A percentile compares a stretch with the other conserved stretches of the same genome.
phyloP scores from a whole-genome alignment of 1,140 invertebrate species.

The Pollicipes pollicipes region DNA sequence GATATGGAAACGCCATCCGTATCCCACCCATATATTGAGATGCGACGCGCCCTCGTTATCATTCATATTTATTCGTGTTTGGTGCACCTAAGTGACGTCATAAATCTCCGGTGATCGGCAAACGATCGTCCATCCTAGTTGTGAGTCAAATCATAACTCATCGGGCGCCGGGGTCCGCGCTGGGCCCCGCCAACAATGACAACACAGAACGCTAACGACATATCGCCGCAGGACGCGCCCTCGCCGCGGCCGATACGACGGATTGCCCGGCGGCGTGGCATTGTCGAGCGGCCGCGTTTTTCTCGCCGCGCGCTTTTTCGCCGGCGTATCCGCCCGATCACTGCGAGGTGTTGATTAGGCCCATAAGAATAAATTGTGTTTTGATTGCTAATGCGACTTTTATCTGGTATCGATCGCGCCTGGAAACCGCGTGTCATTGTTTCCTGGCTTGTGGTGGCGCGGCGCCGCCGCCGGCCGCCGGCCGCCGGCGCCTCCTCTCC shows the following conservation, averaged over 20 bases:
- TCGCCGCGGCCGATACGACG: background rate
- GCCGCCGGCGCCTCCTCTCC: too few relatives aligned
- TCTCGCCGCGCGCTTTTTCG: background rate
- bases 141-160: background rate
- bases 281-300: background rate
- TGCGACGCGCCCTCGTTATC: background rate
- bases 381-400: conserved; percentile 2
- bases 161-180: background rate
- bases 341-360: background rate
- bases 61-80: conserved; percentile 2
- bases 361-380: background rate
- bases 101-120: background rate
- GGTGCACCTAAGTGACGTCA: background rate
- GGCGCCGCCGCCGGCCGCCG: too few relatives aligned
- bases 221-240: background rate
- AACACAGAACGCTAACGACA: background rate
- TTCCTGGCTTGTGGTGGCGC: background rate
- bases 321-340: background rate
- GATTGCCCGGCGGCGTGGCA: background rate
- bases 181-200: background rate
- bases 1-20: background rate
- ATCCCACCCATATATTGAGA: background rate
- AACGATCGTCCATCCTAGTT: background rate
- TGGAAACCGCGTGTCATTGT: background rate
- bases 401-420: background rate